Percentiles rank a stretch among this genome's conserved stretches.
Conservation (phyloP, 2,888 invertebrate genomes). For the Papilio protenor region DNA sequence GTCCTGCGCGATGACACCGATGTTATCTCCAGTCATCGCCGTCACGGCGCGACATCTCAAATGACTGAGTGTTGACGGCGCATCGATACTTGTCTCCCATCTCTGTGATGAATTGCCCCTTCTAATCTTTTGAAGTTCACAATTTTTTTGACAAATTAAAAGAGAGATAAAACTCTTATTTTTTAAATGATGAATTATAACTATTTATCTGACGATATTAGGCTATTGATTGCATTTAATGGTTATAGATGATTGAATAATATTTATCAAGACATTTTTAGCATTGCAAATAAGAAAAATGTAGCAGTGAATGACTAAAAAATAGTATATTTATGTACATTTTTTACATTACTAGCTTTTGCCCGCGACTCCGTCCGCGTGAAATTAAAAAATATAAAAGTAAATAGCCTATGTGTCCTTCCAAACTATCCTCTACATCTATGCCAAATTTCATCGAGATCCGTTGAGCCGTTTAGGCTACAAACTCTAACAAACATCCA, state of each 20-base stretch:
- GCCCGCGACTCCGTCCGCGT: too few species aligned
- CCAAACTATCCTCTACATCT: too few species aligned
- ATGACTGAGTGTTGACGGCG: conserved; percentile 71
- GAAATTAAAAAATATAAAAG: too few species aligned
- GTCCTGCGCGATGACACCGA: conserved; percentile 50
- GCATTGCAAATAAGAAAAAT: neutral
- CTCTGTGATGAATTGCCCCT: conserved; percentile 62
- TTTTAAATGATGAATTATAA: conserved; percentile 48
- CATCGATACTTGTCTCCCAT: conserved; percentile 62
- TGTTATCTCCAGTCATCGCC: conserved; percentile 58
- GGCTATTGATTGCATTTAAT: conserved; percentile 34
- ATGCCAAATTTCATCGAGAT: too few species aligned
- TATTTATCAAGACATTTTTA: neutral
- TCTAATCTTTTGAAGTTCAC: conserved; percentile 55
- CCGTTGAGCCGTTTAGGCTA: too few species aligned
- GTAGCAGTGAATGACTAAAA: neutral
- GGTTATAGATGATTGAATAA: neutral
- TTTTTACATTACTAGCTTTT: neutral
- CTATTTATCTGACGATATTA: conserved; percentile 50
- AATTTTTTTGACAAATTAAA: conserved; percentile 47
- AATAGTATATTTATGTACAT: neutral
- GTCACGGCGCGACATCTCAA: conserved; percentile 66
- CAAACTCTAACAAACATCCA: too few species aligned
- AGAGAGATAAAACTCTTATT: conserved; percentile 40
- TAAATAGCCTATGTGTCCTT: too few species aligned